A percentile compares a stretch with the other conserved stretches of the same genome.
These are phyloP conservation scores for Electrophaes corylata DNA, from an alignment of 2,888 invertebrate species.

Conservation along the genomic window DNA sequence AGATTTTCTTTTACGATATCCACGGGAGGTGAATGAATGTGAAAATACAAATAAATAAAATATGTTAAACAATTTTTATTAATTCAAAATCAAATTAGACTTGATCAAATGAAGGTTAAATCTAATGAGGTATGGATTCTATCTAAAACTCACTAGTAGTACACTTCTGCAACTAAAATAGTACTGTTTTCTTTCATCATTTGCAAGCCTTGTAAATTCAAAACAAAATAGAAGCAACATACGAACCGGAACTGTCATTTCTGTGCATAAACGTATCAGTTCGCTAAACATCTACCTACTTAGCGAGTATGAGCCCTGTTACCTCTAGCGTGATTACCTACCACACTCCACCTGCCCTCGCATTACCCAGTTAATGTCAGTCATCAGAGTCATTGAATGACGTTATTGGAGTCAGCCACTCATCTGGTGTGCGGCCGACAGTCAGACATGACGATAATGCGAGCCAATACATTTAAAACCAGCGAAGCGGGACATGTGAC, in stretches of 20 bases:
- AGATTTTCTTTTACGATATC: too few relatives aligned
- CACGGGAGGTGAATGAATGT: too few relatives aligned
- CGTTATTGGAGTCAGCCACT: constrained; percentile 33
- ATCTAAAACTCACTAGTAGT: too few relatives aligned
- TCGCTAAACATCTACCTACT: not conserved
- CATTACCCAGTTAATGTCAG: constrained; percentile 54
- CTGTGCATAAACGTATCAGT: not conserved
- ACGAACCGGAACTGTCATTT: not conserved
- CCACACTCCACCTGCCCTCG: constrained; percentile 38
- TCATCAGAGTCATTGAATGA: constrained; percentile 41
- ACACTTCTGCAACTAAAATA: too few relatives aligned
- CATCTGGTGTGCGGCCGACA: constrained; percentile 55
- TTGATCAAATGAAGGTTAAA: too few relatives aligned
- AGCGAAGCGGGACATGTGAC: constrained; percentile 63
- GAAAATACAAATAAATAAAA: too few relatives aligned
- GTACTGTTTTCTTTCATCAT: too few relatives aligned
- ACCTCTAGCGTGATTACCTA: constrained; percentile 18
- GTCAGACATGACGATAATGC: constrained; percentile 59
- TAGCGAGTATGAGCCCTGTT: not conserved
- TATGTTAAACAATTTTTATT: too few relatives aligned
- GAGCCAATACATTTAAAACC: constrained; percentile 70
- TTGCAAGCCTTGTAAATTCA: too few relatives aligned
- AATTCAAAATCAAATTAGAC: too few relatives aligned
- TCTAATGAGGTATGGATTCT: too few relatives aligned
- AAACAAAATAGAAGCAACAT: not conserved